Conservation (phyloP, 2,888 invertebrate species). For the Cantharis lateralis region DNA sequence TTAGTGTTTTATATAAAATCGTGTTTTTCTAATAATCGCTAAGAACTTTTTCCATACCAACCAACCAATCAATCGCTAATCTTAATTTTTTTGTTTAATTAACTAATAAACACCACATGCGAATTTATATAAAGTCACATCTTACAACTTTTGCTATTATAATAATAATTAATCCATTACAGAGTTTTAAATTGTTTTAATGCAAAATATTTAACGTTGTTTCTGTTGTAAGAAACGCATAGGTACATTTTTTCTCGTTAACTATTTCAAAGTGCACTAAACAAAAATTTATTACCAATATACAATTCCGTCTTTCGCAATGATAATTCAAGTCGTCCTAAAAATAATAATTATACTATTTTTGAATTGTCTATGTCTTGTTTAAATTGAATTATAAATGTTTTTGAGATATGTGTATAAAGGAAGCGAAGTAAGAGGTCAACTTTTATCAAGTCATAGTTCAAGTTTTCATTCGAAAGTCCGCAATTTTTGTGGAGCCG, state of each 20-base stretch:
- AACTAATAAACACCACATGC: not conserved
- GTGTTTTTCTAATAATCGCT: slow-evolving; percentile 20
- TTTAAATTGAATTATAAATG: slow-evolving; percentile 15
- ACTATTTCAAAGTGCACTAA: slow-evolving; percentile 27
- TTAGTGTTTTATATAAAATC: slow-evolving; percentile 21
- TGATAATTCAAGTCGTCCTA: slow-evolving; percentile 16
- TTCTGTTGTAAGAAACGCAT: not conserved
- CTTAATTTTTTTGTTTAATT: not conserved
- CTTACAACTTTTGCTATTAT: not conserved
- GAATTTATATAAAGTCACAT: slow-evolving; percentile 3
- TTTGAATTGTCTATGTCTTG: slow-evolving; percentile 16
- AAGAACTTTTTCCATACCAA: slow-evolving; percentile 6
- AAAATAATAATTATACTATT: slow-evolving; percentile 15
- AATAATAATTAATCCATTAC: not conserved
- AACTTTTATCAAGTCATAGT: not conserved
- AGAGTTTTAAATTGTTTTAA: not conserved
- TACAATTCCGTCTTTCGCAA: slow-evolving; percentile 21
- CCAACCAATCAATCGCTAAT: not conserved
- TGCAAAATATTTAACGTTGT: not conserved
- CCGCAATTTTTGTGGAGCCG: not conserved
- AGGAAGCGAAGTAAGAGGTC: not conserved
- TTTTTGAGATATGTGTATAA: slow-evolving; percentile 23
- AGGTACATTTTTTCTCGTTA: not conserved
- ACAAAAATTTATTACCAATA: not conserved
- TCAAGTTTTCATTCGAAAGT: not conserved